Base-by-base conservation (phyloP, 2,113 vertebrate species). In the Carollia perspicillata region DNA sequence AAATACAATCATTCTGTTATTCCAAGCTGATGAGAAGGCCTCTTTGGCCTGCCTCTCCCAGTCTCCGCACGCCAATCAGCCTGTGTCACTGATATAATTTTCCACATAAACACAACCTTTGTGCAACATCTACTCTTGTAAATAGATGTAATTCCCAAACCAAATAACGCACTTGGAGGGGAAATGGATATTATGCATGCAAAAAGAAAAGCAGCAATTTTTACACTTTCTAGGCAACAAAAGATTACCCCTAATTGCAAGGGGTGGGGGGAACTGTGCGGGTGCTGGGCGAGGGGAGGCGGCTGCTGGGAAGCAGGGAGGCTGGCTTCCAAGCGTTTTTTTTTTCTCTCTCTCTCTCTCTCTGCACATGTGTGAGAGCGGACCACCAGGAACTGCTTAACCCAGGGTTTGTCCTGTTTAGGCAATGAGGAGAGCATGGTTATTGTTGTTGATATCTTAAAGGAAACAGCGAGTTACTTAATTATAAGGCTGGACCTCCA, bases 1-100 rank as follows among this genome's bases (percentile, higher is more conserved):
- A 98, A 99, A 99, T 98, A 98, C 98, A 99, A 99, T 99, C 98
- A 98, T 97, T 98, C 98, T 98, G 98, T 99, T 99, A 98, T 99
- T 99, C 98, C 98, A 98, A 98, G 98, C 98, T 98, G 98, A 99
- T 98, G 98, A 99, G 98, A 98, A 98, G 97, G 98, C 97, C 98
- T 99, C 98, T 97, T 97, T 90, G 96, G 98, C 97, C 98, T 98
- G 98, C 98, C 98, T 98, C 98, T 98, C 95, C 92, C 97, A 97
- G 93, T 97, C 97, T 98, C 98, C 98, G 98, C 98, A 98, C 98
- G 98, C 98, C 98, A 99, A 98, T 99, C 98, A 99, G 98, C 96
- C 37, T 94, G 97, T 98, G 98, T 99, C 98, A 99, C 98, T 97
- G 98, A 98, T 98, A 98, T 97, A 98, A 98, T 98, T 99, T 98